Evolutionary conservation across 2,888 invertebrate genomes (phyloP), one percentile per base, ranked within the genome.

Genomic region (Watsonalla cultraria): DNA sequence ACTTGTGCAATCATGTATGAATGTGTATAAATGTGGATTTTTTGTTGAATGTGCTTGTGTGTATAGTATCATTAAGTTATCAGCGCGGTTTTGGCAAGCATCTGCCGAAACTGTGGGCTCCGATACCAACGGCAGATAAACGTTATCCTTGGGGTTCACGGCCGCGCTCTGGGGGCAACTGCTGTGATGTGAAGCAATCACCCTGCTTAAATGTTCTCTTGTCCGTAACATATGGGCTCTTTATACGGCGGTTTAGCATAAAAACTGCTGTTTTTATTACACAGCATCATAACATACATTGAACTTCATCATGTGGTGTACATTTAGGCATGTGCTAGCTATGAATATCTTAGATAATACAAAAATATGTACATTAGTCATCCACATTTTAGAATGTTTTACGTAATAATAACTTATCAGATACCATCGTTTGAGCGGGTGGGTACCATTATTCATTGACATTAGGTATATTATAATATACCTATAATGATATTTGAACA

Each of bases 21-120:
- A 37, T 37, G 37, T 42, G 42, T 42, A 42, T 42, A 11, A 42
- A 35, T 37, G 35, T n/a, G 37, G 0, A 9, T 48, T 48, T 53
- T 54, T 52, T 52, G 51, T 58, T 54, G 54, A 55, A 59, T 54
- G 46, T 52, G 47, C 54, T 54, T 61, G 15, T 9, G 54, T 69
- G 60, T 57, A 51, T 58, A 60, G 54, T 60, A 58, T 60, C 59
- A 64, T 65, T 61, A 68, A 72, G 66, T 82, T 85, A 86, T 86
- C 86, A 74, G 71, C 63, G 60, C 59, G 71, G 75, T 80, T 82
- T 84, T 79, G 72, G 80, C 75, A 66, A 74, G 74, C 87, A 88
- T 88, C 86, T 88, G 86, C 86, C 86, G 82, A 82, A 84, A 80
- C 76, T 64, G 70, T 70, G 76, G 66, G 65, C 68, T 70, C 66